Percentiles rank a stretch among this genome's conserved stretches.
Conservation (phyloP, 2,797 vertebrate species). For the Mus caroli region DNA sequence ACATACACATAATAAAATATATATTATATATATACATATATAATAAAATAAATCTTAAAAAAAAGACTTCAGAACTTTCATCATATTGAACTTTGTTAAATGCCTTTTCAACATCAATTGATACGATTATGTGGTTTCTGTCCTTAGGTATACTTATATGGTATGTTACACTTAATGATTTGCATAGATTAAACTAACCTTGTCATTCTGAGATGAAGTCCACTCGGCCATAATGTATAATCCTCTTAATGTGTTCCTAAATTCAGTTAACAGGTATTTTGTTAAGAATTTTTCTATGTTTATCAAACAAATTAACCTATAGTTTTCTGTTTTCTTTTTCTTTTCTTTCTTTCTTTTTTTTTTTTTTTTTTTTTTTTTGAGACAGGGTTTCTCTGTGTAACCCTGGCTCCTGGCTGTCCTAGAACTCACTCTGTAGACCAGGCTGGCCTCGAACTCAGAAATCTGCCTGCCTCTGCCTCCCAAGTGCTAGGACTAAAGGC, state of each 20-base stretch:
- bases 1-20: no score
- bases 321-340: neutral
- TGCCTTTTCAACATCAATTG: neutral
- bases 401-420: no score
- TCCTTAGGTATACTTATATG: neutral
- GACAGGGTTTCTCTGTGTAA: no score
- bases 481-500: no score
- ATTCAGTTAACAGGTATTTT: neutral
- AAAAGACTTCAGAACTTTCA: no score
- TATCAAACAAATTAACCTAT: neutral
- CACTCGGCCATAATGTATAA: neutral
- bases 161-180: neutral
- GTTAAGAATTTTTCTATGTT: neutral
- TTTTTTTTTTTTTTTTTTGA: no score
- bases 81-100: neutral
- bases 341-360: neutral
- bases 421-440: no score
- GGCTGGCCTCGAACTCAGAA: no score
- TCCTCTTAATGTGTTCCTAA: neutral
- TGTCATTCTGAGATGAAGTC: neutral
- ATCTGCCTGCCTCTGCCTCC: no score
- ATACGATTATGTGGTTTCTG: neutral
- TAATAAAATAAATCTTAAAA: no score
- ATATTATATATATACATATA: no score
- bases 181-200: neutral